Evolutionary conservation across 2,797 vertebrate species (phyloP).

Genomic region (Columba guinea): DNA sequence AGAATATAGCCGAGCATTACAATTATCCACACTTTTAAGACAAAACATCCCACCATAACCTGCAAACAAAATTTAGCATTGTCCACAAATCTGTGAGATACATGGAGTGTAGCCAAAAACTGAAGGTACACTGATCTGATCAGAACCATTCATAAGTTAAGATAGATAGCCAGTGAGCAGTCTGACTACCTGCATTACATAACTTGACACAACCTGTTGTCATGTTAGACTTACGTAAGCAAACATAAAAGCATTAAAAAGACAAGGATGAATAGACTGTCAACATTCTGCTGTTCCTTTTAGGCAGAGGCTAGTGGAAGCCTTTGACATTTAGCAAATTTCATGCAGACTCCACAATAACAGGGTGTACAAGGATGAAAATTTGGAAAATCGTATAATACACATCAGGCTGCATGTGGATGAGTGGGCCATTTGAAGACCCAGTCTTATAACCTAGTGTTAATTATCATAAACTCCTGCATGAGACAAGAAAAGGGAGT

Average conservation of each 20-base stretch:
- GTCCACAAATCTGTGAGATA: neutral
- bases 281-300: neutral
- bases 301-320: neutral
- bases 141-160: neutral
- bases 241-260: neutral
- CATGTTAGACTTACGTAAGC: neutral
- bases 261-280: neutral
- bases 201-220: neutral
- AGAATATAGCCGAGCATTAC: neutral
- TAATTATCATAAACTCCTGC: neutral
- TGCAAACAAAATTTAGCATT: neutral
- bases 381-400: neutral
- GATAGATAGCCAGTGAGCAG: neutral
- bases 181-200: neutral
- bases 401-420: rapidly evolving
- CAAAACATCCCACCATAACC: neutral
- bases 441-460: neutral
- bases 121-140: neutral
- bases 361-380: neutral
- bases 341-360: neutral
- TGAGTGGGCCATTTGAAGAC: neutral
- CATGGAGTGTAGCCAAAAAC: neutral
- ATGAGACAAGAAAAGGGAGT: neutral
- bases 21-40: neutral
- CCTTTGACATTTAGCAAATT: neutral